Evolutionary conservation across 2,113 vertebrate species (phyloP).

Genomic region (Copsychus sechellarum): DNA sequence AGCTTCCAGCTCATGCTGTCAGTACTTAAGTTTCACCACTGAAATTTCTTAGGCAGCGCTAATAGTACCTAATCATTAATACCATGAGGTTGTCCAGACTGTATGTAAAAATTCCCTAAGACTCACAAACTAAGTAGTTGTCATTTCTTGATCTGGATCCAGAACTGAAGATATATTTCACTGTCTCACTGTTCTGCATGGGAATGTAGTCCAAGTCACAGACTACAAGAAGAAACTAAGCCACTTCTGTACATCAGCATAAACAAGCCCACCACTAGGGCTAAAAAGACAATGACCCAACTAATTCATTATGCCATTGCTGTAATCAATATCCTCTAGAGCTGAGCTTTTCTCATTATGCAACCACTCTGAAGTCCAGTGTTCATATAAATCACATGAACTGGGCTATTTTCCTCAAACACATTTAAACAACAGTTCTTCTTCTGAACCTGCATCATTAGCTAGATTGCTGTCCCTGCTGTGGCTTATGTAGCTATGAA

Average conservation of each 20-base stretch:
- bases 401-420: neutral
- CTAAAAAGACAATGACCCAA: neutral
- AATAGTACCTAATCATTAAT: neutral
- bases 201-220: neutral
- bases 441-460: neutral
- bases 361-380: neutral
- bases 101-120: neutral
- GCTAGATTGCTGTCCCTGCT: constrained; percentile 6
- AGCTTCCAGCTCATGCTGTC: neutral
- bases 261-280: neutral
- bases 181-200: neutral
- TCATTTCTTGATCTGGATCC: neutral
- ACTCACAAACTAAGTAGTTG: neutral
- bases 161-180: neutral
- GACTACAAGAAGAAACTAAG: neutral
- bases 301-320: neutral
- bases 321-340: constrained; percentile 12
- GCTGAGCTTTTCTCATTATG: neutral
- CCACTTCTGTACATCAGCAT: neutral
- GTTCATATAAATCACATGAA: neutral
- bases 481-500: neutral
- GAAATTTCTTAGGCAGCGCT: neutral
- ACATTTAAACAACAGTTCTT: neutral
- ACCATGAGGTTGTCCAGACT: neutral
- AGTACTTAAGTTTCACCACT: neutral